Evolutionary conservation across 2,797 vertebrate genomes (phyloP).

Genomic region (Megalops cyprinoides): DNA sequence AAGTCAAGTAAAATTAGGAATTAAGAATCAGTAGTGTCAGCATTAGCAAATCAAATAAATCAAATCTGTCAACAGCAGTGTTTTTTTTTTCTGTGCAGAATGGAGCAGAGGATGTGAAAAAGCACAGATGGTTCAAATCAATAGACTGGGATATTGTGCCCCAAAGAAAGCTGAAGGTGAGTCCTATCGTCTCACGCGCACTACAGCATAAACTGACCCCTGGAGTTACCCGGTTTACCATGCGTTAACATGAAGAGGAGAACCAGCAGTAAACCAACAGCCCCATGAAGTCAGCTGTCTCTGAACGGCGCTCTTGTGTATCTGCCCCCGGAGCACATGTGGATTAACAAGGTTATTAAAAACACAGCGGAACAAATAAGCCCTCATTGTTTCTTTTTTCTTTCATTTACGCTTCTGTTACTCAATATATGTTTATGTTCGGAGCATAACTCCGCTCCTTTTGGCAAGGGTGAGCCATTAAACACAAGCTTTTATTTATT

Average conservation of each 20-base stretch:
- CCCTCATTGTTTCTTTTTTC: neutral
- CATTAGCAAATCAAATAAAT: neutral
- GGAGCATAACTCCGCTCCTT: neutral
- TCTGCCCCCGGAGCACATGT: neutral
- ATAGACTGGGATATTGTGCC: slow-evolving; percentile 90
- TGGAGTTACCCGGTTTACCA: neutral
- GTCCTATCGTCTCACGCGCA: neutral
- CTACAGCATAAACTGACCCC: neutral
- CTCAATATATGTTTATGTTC: neutral
- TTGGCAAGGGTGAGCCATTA: slow-evolving; percentile 12
- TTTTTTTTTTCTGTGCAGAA: slow-evolving; percentile 76
- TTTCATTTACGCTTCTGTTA: slow-evolving; percentile 1
- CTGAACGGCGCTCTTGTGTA: too few relatives aligned
- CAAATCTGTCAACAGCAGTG: neutral
- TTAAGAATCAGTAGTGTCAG: neutral
- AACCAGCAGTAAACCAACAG: neutral
- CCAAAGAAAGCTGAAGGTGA: slow-evolving; percentile 87
- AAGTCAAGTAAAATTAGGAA: neutral
- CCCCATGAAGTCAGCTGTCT: neutral
- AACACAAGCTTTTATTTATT: neutral
- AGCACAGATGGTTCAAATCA: slow-evolving; percentile 90
- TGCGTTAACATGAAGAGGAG: too few relatives aligned
- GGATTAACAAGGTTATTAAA: neutral
- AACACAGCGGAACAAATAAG: too few relatives aligned
- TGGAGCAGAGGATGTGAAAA: slow-evolving; percentile 90